A percentile compares a stretch with the other conserved stretches of the same genome.
phyloP scores from a whole-genome alignment of 2,113 vertebrate genomes.

The Ciconia stormi region DNA sequence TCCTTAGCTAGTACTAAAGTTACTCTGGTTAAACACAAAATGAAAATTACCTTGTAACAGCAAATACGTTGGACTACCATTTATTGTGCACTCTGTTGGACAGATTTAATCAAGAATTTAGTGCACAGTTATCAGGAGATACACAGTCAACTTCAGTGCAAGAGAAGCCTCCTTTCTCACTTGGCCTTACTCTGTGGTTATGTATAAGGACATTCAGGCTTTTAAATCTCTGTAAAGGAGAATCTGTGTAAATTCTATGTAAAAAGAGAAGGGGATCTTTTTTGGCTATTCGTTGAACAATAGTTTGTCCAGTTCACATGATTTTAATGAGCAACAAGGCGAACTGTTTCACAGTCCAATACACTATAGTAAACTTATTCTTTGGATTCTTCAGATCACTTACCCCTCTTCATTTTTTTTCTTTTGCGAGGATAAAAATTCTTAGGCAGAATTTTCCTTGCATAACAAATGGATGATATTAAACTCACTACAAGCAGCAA shows the following conservation, averaged over 20 bases:
- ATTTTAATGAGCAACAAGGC: background rate
- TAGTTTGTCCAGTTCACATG: background rate
- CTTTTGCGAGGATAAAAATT: background rate
- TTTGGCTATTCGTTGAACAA: background rate
- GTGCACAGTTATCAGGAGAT: background rate
- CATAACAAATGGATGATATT: background rate
- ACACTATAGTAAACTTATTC: background rate
- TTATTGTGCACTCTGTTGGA: background rate
- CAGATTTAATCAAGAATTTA: background rate
- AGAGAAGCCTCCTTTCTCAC: background rate
- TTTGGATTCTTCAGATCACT: background rate
- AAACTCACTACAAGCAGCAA: background rate
- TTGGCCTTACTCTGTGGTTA: background rate
- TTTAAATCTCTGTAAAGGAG: background rate
- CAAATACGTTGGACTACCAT: background rate
- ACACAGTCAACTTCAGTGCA: background rate
- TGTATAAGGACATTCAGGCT: background rate
- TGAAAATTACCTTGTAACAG: background rate
- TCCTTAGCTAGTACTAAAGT: background rate
- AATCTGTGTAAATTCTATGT: background rate
- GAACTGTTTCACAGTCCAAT: background rate
- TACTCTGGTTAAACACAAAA: background rate
- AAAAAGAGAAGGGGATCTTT: background rate
- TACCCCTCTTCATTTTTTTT: background rate
- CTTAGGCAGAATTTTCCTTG: background rate